A percentile compares a stretch with the other conserved stretches of the same genome.
phyloP scores from a whole-genome alignment of 1,140 invertebrate species.

The Zaprionus nigranus region DNA sequence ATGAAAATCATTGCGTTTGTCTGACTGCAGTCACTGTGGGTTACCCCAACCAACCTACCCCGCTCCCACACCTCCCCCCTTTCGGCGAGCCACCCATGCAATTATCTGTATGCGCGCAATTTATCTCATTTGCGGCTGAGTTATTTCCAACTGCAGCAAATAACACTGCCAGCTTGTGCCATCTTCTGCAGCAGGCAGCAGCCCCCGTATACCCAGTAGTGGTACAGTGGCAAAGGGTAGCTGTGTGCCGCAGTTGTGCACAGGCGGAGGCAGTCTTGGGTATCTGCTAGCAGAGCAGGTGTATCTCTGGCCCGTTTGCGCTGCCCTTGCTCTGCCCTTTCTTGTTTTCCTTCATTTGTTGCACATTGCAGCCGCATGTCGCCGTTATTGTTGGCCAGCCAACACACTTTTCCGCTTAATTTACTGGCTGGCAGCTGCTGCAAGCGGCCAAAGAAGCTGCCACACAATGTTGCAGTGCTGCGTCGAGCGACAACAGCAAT shows the following conservation, averaged over 20 bases:
- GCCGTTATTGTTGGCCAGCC: slow-evolving; percentile 44
- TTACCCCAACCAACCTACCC: not conserved
- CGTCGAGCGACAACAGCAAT: slow-evolving; percentile 69
- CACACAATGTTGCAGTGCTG: slow-evolving; percentile 8
- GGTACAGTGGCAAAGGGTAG: not conserved
- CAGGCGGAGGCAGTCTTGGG: not conserved
- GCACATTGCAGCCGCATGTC: slow-evolving; percentile 23
- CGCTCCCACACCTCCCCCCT: too few species aligned
- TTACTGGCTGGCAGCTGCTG: slow-evolving; percentile 75
- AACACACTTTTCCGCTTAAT: slow-evolving; percentile 83
- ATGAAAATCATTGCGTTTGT: not conserved
- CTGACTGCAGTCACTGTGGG: not conserved
- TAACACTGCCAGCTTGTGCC: slow-evolving; percentile 46
- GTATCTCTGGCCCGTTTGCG: not conserved
- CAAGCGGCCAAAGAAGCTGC: not conserved
- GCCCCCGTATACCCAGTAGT: not conserved
- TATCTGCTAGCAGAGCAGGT: not conserved
- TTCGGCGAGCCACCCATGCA: slow-evolving; percentile 70
- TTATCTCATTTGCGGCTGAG: slow-evolving; percentile 84
- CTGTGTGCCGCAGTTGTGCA: too few species aligned
- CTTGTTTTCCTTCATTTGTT: slow-evolving; percentile 20
- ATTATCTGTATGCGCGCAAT: slow-evolving; percentile 83
- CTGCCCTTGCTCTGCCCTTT: not conserved
- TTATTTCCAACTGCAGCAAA: slow-evolving; percentile 82
- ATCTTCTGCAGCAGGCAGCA: not conserved